phyloP scores from a whole-genome alignment of 2,113 vertebrate species.

The Heliornis fulica region DNA sequence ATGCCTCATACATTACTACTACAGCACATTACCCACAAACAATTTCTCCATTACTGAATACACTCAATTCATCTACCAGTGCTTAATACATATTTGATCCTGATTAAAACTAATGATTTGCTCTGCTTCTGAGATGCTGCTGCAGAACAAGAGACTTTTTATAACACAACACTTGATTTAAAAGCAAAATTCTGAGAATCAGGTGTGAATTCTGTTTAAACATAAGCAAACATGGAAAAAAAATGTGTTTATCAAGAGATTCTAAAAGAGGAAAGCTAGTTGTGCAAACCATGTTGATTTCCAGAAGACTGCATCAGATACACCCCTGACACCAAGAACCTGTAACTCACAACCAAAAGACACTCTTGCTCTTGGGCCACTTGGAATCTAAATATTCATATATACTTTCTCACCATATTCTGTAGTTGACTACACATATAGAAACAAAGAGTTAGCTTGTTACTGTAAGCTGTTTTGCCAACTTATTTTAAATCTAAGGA shows the following conservation, averaged over 20 bases:
- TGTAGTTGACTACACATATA: neutral
- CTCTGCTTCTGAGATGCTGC: neutral
- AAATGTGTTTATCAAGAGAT: neutral
- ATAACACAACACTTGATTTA: neutral
- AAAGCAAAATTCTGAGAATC: neutral
- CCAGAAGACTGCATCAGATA: neutral
- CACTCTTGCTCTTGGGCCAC: neutral
- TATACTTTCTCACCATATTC: neutral
- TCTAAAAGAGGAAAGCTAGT: neutral
- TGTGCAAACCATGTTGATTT: neutral
- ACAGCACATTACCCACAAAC: constrained; percentile 71
- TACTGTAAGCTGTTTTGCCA: neutral
- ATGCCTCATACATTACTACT: constrained; percentile 22
- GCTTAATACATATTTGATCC: constrained; percentile 70
- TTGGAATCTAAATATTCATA: neutral
- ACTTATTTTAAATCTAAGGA: neutral
- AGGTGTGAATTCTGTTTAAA: neutral
- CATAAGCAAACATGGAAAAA: neutral
- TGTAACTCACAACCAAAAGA: neutral
- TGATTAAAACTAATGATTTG: constrained; percentile 76
- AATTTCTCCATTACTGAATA: constrained; percentile 64
- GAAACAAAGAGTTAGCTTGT: neutral
- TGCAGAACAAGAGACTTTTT: neutral
- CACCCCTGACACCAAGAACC: neutral
- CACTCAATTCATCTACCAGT: constrained; percentile 43